Evolutionary conservation across 30 jellyfish, hydroid and myxozoan genomes (phyloP).

Genomic region (Turritopsis dohrnii): DNA sequence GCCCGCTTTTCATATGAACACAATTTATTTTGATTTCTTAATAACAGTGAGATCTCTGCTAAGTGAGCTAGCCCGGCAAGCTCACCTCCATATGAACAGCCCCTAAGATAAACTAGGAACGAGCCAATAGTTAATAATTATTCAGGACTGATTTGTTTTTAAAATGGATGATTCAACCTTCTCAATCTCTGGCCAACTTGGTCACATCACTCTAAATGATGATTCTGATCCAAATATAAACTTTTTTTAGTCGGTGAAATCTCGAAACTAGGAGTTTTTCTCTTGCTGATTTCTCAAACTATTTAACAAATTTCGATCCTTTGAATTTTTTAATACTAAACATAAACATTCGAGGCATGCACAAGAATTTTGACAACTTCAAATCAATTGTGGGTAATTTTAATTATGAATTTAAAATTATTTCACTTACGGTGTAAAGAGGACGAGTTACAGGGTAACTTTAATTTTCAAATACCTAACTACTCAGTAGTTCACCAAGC

Average conservation of each 20-base stretch:
- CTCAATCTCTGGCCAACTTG: background rate
- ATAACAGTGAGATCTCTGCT: too few relatives aligned
- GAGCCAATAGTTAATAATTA: too few relatives aligned
- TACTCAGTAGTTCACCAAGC: slow-evolving; percentile 2
- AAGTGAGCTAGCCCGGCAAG: too few relatives aligned
- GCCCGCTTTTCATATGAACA: too few relatives aligned
- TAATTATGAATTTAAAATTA: background rate
- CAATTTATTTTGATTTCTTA: too few relatives aligned
- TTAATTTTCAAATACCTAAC: background rate
- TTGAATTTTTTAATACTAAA: background rate
- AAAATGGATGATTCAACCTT: background rate
- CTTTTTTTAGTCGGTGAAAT: background rate
- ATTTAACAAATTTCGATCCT: background rate
- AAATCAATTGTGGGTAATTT: background rate
- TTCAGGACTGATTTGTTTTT: background rate
- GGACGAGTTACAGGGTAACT: background rate
- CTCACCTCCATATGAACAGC: too few relatives aligned
- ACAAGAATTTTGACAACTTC: background rate
- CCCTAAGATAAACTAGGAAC: too few relatives aligned
- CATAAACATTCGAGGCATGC: background rate
- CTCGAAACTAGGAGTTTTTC: background rate
- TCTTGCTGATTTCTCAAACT: background rate
- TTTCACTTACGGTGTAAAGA: slow-evolving; percentile 3
- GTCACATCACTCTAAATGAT: background rate
- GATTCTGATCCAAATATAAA: background rate